Conservation (phyloP, 2,888 invertebrate species). For the Gisinianus flammeolus region DNA sequence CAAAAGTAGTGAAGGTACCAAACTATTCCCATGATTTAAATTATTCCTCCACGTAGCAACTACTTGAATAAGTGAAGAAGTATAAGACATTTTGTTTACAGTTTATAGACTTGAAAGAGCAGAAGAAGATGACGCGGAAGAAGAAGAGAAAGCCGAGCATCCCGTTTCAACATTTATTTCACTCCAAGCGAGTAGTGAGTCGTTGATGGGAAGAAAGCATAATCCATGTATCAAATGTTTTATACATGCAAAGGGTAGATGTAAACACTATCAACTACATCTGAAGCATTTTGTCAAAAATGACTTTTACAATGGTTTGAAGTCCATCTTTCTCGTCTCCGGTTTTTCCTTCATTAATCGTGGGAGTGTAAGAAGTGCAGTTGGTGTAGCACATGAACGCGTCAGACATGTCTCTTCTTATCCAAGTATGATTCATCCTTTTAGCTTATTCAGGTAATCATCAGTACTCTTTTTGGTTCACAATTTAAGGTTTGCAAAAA, state of each 20-base stretch:
- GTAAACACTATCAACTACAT: background rate
- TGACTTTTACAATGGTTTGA: background rate
- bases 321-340: conserved; percentile 33
- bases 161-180: background rate
- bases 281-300: background rate
- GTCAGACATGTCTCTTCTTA: conserved; percentile 24
- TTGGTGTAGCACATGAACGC: conserved; percentile 24
- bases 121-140: conserved; percentile 25
- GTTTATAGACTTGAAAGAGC: conserved; percentile 16
- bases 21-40: background rate
- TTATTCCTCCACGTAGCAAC: background rate
- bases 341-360: conserved; percentile 31
- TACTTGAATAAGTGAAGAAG: background rate
- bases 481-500: background rate
- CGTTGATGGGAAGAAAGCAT: background rate
- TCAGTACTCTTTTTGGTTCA: background rate
- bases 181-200: background rate
- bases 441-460: conserved; percentile 27
- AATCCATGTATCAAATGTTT: background rate
- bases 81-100: background rate
- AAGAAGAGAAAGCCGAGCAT: conserved; percentile 19
- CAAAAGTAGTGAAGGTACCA: conserved; percentile 10
- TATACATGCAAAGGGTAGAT: background rate
- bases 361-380: conserved; percentile 9
- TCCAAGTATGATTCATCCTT: conserved; percentile 40